Evolutionary conservation across 2,888 invertebrate genomes (phyloP).

Genomic region (Adineta ricciae): DNA sequence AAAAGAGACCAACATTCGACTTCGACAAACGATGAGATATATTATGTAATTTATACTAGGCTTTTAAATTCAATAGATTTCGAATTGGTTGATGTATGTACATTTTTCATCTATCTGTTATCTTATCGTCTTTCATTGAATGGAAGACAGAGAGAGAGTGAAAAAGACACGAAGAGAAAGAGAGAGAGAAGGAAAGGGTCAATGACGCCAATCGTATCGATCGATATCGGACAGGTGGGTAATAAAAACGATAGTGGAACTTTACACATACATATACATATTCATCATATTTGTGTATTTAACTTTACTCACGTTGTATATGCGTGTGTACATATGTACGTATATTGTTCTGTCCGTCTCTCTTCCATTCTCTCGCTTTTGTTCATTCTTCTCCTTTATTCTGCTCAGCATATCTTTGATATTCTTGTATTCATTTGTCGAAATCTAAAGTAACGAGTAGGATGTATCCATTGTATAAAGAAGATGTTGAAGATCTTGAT

Average conservation of each 20-base stretch:
- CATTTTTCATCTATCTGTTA: background rate
- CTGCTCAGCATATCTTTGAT: background rate
- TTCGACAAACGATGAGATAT: background rate
- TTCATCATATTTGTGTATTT: background rate
- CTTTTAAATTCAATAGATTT: background rate
- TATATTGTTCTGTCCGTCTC: background rate
- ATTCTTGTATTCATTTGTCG: background rate
- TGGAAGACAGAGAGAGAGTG: background rate
- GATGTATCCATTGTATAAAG: background rate
- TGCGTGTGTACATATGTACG: too few relatives aligned
- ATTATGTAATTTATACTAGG: background rate
- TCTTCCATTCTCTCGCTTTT: background rate
- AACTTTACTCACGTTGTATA: background rate
- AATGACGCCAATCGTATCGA: background rate
- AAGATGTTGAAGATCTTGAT: background rate
- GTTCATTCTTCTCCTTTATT: background rate
- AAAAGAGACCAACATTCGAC: background rate
- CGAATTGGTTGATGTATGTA: background rate
- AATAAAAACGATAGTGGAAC: background rate
- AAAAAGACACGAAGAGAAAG: background rate
- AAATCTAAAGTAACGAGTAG: background rate
- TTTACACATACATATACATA: background rate
- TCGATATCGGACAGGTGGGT: background rate
- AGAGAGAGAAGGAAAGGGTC: background rate
- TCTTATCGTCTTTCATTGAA: background rate